Evolutionary conservation across 1,140 invertebrate genomes (phyloP), one percentile per base, ranked within the genome.

Genomic region (Leucophenga varia): DNA sequence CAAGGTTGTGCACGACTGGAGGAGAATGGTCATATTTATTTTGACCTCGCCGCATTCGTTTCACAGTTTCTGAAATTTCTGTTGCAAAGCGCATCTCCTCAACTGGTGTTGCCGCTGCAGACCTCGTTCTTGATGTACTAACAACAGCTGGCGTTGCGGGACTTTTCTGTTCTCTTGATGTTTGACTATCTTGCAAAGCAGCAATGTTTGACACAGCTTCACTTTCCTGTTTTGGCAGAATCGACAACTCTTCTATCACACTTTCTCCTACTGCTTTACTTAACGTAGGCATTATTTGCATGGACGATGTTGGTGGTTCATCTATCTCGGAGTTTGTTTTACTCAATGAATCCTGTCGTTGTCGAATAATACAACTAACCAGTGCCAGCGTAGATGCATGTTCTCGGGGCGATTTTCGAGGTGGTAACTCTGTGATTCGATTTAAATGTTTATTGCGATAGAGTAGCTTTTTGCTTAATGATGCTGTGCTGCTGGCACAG

Each of bases 351-450:
- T 73, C 70, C 44, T 79, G 80, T 17, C 79, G 72, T 41, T 82
- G 77, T 8, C 83, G 78, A 9, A 83, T 74, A 19, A 87, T 67
- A 39, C 83, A 83, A 43, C 85, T 86, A 49, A 92, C 82, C 44
- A 91, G 88, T 0, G 89, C 90, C 25, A 91, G 69, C 0, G 90
- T 92, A 0, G 88, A 90, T 0, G 89, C 89, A 61, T 92, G 90
- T 68, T 90, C 90, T 20, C 90, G 76, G 0, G 90, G 90, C 3
- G 88, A 90, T 59, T 91, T 91, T n/a, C 89, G 76, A 0, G 89
- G 86, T 1, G 88, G 86, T 49, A 80, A 76, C 41, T 84, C 78
- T 2, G 43, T 67, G 43, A 42, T 73, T 51, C 51, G 72, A 47
- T 28, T 75, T 38, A 79, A 21, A 71, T 59, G 38, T 65, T 79